A percentile compares a stretch with the other conserved stretches of the same genome.
Evolutionary conservation across 2,797 vertebrate genomes (phyloP).

Genomic region (Spheniscus humboldti): DNA sequence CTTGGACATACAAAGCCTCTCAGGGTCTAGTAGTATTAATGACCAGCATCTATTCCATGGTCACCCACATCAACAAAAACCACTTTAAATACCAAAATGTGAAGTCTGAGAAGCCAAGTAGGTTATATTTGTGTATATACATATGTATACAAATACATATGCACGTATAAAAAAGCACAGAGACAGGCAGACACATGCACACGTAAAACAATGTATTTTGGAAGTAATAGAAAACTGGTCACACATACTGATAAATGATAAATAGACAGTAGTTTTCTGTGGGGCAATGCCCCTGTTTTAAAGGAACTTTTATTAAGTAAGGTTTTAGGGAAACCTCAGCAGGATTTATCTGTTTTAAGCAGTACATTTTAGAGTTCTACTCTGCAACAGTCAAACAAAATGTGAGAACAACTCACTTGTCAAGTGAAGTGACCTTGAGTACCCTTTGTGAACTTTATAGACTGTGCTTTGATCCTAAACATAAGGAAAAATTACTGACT

Average conservation of each 20-base stretch:
- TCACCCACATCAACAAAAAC: neutral
- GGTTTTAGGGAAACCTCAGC: neutral
- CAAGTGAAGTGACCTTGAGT: neutral
- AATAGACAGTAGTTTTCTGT: neutral
- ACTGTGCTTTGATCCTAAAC: neutral
- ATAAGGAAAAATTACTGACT: neutral
- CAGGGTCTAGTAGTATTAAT: neutral
- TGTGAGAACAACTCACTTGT: neutral
- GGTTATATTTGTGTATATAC: neutral
- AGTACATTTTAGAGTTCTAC: neutral
- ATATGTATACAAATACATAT: neutral
- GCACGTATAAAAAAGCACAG: neutral
- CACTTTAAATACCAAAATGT: neutral
- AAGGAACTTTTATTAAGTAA: neutral
- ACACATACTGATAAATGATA: neutral
- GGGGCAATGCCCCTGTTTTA: neutral
- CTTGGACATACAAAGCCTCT: neutral
- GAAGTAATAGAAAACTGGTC: neutral
- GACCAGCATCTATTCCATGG: neutral
- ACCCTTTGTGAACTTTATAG: neutral
- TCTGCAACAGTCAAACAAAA: neutral
- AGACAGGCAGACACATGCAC: neutral
- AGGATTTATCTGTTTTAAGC: neutral
- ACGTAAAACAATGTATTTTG: neutral
- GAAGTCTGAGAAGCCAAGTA: neutral